A percentile compares a stretch with the other conserved stretches of the same genome.
Conservation (phyloP, 2,113 vertebrate species). For the Lagenorhynchus albirostris region DNA sequence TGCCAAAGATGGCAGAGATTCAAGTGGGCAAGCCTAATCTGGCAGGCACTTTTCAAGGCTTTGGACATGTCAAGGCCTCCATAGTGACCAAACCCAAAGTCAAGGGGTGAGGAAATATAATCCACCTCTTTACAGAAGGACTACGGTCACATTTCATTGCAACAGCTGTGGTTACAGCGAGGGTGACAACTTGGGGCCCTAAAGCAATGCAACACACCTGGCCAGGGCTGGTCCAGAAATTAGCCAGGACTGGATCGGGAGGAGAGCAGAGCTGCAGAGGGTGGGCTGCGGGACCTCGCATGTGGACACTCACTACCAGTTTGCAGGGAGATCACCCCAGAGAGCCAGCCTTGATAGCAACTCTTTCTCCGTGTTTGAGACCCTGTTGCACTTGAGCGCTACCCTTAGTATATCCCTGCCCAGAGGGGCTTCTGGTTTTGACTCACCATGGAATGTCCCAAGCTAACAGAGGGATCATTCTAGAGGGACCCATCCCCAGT, state of each 20-base stretch:
- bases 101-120: neutral
- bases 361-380: neutral
- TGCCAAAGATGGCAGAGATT: neutral
- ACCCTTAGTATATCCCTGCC: neutral
- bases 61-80: neutral
- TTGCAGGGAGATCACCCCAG: neutral
- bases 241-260: neutral
- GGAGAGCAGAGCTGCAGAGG: neutral
- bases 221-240: neutral
- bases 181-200: neutral
- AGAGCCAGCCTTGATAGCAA: neutral
- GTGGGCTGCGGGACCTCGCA: neutral
- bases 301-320: rapidly evolving
- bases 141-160: neutral
- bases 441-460: neutral
- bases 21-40: neutral
- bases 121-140: neutral
- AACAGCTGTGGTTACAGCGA: neutral
- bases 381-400: neutral
- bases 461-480: neutral
- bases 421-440: neutral
- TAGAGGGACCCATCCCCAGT: neutral
- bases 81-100: neutral
- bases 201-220: no score
- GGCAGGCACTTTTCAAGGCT: neutral